These are phyloP conservation scores for Rhadina sibilatrix DNA, from an alignment of 2,113 vertebrate species.

Conservation along the genomic window DNA sequence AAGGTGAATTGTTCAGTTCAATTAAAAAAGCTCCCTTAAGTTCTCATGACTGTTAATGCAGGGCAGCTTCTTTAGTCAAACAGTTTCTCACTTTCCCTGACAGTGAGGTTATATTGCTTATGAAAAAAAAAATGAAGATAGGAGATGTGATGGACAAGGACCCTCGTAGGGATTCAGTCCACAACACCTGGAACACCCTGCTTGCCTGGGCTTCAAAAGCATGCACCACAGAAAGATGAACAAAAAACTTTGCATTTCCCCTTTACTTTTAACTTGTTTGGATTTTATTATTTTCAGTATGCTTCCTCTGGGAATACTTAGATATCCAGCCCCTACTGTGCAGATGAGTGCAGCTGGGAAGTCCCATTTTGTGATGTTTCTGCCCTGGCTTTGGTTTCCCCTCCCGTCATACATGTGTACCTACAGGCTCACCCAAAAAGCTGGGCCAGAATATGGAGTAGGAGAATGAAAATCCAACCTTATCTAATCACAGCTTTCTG, in stretches of 20 bases:
- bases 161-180: neutral
- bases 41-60: neutral
- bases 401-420: neutral
- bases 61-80: neutral
- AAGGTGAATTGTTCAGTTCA: constrained; percentile 42
- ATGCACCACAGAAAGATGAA: neutral
- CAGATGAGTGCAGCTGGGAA: neutral
- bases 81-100: neutral
- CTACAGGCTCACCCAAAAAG: neutral
- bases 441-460: neutral
- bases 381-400: neutral
- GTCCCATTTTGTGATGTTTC: neutral
- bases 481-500: neutral
- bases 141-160: neutral
- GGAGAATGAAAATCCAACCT: neutral
- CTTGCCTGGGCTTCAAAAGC: neutral
- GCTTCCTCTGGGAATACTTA: neutral
- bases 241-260: neutral
- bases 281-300: neutral
- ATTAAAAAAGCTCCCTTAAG: neutral
- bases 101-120: neutral
- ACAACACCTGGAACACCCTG: neutral
- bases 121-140: neutral
- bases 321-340: neutral
- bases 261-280: neutral